Evolutionary conservation across 35 echinoderm and acorn worm species (phyloP), one percentile per base, ranked within the genome.

Genomic region (Acanthaster planci): DNA sequence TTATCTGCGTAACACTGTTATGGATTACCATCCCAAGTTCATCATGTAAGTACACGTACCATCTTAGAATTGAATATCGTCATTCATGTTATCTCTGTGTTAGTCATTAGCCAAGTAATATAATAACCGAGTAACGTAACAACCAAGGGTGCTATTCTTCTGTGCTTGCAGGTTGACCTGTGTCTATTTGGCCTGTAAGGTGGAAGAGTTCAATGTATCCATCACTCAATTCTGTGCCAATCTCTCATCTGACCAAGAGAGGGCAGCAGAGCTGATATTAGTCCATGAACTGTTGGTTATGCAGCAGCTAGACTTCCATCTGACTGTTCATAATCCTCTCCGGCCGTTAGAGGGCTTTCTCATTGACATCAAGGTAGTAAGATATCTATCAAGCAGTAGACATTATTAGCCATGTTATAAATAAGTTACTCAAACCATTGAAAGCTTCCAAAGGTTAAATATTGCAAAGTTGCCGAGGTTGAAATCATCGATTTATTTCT

Each of bases 81-180:
- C n/a, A n/a, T n/a, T n/a, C n/a, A n/a, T n/a, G n/a, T n/a, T n/a
- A n/a, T n/a, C n/a, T n/a, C n/a, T n/a, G n/a, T n/a, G n/a, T n/a
- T n/a, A n/a, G n/a, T n/a, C n/a, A n/a, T n/a, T n/a, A n/a, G n/a
- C n/a, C n/a, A n/a, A n/a, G n/a, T n/a, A n/a, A n/a, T n/a, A n/a
- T n/a, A n/a, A n/a, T n/a, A n/a, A n/a, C n/a, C n/a, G n/a, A n/a
- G n/a, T n/a, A n/a, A n/a, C n/a, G n/a, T n/a, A n/a, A n/a, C n/a
- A n/a, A n/a, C n/a, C n/a, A n/a, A n/a, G n/a, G n/a, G n/a, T n/a
- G n/a, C n/a, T n/a, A n/a, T n/a, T n/a, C n/a, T n/a, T n/a, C n/a
- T n/a, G n/a, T n/a, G n/a, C n/a, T n/a, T n/a, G n/a, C n/a, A 94
- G 96, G 96, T 86, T 94, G 76, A 99, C 92, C 18, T 94, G 96